phyloP scores from a whole-genome alignment of 2,888 invertebrate genomes.

The Leucophenga maculata region DNA sequence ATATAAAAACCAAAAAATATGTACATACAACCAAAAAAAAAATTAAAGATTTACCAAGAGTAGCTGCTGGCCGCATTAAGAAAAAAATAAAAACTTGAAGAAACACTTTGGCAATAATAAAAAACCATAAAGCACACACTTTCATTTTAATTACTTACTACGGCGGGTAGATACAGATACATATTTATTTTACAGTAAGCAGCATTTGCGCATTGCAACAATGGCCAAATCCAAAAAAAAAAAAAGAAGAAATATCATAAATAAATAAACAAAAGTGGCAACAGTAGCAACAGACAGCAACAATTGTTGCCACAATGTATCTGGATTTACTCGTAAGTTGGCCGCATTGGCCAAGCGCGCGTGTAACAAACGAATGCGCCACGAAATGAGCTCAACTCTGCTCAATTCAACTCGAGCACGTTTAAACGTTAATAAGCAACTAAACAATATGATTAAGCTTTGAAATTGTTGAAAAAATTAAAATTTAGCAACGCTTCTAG shows the following conservation, averaged over 20 bases:
- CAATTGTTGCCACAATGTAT: conserved; percentile 17
- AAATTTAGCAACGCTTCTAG: conserved; percentile 15
- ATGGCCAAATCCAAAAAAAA: neutral
- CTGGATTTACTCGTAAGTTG: neutral
- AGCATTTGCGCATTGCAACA: neutral
- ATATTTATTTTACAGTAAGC: conserved; percentile 4
- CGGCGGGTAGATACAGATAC: neutral
- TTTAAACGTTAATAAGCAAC: conserved; percentile 20
- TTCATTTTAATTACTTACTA: conserved; percentile 21
- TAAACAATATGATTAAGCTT: conserved; percentile 4
- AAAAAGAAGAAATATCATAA: neutral
- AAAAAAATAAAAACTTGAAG: conserved; percentile 4
- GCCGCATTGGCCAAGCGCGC: conserved; percentile 10
- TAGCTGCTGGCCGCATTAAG: conserved; percentile 13
- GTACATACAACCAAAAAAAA: neutral
- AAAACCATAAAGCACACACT: conserved; percentile 21
- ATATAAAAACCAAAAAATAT: neutral
- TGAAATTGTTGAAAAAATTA: neutral
- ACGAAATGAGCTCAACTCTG: conserved; percentile 6
- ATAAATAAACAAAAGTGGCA: neutral
- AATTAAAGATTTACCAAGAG: neutral
- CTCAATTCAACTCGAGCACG: neutral
- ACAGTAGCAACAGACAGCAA: neutral
- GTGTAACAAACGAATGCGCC: conserved; percentile 6
- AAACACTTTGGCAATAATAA: conserved; percentile 15